Percentiles rank a stretch among this genome's conserved stretches.
phyloP scores from a whole-genome alignment of 2,888 invertebrate genomes.

The Cataglyphis cursor region DNA sequence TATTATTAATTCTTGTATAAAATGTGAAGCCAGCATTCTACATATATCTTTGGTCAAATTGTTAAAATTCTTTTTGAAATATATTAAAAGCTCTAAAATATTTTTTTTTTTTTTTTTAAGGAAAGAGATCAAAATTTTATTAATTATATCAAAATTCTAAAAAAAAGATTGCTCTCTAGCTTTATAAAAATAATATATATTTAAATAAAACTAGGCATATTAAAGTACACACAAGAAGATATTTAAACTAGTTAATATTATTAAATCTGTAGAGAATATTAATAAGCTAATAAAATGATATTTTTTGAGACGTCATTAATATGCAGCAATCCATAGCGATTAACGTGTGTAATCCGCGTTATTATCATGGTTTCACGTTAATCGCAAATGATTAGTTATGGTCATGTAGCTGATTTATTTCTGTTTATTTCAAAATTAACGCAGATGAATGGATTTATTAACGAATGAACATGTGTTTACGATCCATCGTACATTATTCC shows the following conservation, averaged over 20 bases:
- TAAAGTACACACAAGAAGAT: neutral
- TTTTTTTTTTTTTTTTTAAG: neutral
- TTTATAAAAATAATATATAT: neutral
- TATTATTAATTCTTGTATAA: neutral
- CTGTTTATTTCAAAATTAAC: constrained; percentile 29
- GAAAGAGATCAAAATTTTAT: neutral
- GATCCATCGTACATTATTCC: constrained; percentile 9
- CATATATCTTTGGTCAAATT: neutral
- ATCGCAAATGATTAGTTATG: neutral
- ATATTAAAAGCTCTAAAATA: neutral
- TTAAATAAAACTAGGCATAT: neutral
- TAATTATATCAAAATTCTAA: neutral
- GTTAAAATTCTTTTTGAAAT: neutral
- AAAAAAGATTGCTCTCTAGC: too few relatives aligned
- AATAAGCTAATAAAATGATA: neutral
- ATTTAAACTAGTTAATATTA: neutral
- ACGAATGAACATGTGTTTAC: neutral
- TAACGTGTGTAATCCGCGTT: neutral
- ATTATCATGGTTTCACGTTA: constrained; percentile 13
- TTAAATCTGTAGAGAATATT: neutral
- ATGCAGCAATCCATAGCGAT: neutral
- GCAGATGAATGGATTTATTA: constrained; percentile 24
- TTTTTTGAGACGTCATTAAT: neutral
- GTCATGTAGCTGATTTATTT: too few relatives aligned
- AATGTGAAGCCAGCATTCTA: neutral